Evolutionary conservation across 1,140 invertebrate genomes (phyloP).

Genomic region (Trialeurodes vaporariorum): DNA sequence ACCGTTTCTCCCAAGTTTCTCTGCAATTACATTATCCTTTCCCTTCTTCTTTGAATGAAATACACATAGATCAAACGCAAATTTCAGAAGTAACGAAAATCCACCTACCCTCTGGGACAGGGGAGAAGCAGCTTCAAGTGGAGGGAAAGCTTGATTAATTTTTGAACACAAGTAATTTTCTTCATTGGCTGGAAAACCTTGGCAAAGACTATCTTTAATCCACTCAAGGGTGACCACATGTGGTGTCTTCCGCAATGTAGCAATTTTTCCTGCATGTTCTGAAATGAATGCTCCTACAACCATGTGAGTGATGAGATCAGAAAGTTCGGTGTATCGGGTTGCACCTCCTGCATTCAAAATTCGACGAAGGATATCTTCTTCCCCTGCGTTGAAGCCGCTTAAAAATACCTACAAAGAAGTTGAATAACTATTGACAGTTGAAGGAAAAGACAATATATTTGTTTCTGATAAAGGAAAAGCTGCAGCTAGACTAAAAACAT

Average conservation of each 20-base stretch:
- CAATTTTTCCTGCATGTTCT: neutral
- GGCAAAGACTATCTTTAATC: neutral
- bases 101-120: neutral
- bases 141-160: neutral
- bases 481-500: too few relatives aligned
- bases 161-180: neutral
- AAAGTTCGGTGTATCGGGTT: neutral
- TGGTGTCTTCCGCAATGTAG: neutral
- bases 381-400: neutral
- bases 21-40: too few relatives aligned
- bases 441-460: too few relatives aligned
- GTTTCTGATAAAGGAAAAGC: too few relatives aligned
- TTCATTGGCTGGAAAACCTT: neutral
- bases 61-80: too few relatives aligned
- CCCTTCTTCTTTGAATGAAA: too few relatives aligned
- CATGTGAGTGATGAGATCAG: neutral
- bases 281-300: neutral
- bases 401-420: neutral
- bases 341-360: neutral
- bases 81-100: too few relatives aligned
- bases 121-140: neutral
- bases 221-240: neutral
- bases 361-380: neutral
- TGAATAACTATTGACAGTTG: too few relatives aligned
- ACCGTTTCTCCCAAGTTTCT: too few relatives aligned